A percentile compares a stretch with the other conserved stretches of the same genome.
These are phyloP conservation scores for Pseudomyrmex sp. DNA, from an alignment of 1,140 invertebrate genomes.

Conservation along the genomic window DNA sequence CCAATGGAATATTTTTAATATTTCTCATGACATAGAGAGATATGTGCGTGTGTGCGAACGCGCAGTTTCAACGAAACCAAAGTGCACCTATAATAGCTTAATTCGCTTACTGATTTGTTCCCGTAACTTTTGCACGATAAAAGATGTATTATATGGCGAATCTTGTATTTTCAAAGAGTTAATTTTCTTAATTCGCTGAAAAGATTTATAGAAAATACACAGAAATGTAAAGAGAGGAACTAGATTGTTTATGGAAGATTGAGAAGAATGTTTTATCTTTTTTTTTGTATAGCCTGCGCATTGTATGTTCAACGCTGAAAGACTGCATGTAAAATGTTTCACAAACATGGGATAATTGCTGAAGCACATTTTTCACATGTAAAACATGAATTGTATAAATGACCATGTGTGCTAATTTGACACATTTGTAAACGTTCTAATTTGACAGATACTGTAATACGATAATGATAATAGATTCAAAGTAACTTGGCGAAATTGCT, in stretches of 20 bases:
- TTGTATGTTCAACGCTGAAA: background rate
- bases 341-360: background rate
- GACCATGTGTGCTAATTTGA: background rate
- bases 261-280: background rate
- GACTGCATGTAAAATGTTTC: too few species aligned
- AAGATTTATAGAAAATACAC: background rate
- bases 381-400: slow-evolving; percentile 32
- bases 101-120: slow-evolving; percentile 34
- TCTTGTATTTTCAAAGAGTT: slow-evolving; percentile 18
- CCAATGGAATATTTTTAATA: slow-evolving; percentile 38
- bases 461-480: background rate
- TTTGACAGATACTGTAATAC: background rate
- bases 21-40: background rate
- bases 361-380: slow-evolving; percentile 29
- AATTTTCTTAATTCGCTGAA: slow-evolving; percentile 10
- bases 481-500: too few species aligned
- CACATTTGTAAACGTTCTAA: background rate
- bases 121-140: slow-evolving; percentile 7
- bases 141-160: background rate
- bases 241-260: background rate
- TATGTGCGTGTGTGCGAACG: background rate
- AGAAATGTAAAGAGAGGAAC: background rate
- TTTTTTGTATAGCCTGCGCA: background rate
- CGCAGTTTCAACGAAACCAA: slow-evolving; percentile 65
- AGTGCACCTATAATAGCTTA: slow-evolving; percentile 37